Conservation (phyloP, 1,140 invertebrate genomes). For the Acyrthosiphon pisum region DNA sequence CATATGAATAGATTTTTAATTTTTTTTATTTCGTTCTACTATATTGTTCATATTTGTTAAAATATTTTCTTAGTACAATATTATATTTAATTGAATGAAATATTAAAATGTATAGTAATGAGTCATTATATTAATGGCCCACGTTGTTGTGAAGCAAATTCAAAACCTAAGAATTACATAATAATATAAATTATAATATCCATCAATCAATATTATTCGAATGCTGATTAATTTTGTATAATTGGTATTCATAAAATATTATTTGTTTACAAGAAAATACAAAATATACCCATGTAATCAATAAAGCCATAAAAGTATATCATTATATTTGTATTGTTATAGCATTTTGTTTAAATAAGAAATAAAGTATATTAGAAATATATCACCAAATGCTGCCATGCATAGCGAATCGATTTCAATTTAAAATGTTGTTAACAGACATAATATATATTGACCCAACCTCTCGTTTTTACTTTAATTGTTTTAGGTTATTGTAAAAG, state of each 20-base stretch:
- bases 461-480: neutral
- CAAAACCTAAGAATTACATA: neutral
- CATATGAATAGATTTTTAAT: neutral
- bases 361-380: neutral
- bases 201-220: neutral
- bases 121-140: neutral
- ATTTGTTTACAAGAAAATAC: too few species aligned
- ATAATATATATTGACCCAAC: neutral
- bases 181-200: neutral
- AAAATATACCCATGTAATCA: too few species aligned
- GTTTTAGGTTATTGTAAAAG: constrained; percentile 1
- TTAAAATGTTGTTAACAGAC: neutral
- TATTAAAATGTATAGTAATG: neutral
- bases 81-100: neutral
- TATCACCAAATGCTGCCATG: neutral
- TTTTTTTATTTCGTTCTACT: neutral
- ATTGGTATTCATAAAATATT: neutral
- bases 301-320: neutral
- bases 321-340: neutral
- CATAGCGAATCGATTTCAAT: neutral
- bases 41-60: neutral
- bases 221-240: neutral
- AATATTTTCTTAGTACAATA: neutral
- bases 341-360: neutral
- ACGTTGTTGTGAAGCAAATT: neutral